phyloP scores from a whole-genome alignment of 2,113 vertebrate species.

The Corythoichthys haematopterus region DNA sequence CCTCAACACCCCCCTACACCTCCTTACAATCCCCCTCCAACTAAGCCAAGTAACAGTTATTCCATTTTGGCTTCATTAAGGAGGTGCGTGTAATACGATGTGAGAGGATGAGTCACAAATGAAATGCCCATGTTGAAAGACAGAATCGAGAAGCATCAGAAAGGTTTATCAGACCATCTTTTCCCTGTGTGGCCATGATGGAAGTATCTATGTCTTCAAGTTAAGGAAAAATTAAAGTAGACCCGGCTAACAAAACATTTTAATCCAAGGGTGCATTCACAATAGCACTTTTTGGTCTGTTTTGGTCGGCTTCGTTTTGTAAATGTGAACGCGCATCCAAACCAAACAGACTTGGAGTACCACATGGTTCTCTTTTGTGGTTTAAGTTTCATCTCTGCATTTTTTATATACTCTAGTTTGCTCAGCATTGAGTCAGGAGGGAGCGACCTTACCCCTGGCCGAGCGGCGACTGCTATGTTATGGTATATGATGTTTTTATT shows the following conservation, averaged over 20 bases:
- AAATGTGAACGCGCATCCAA: no score
- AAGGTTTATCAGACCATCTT: not conserved
- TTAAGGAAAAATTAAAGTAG: not conserved
- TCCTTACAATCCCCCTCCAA: not conserved
- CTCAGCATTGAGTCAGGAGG: no score
- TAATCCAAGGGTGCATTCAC: not conserved
- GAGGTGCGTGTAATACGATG: not conserved
- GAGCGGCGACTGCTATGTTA: no score
- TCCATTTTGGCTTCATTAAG: conserved; percentile 6
- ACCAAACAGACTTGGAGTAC: no score
- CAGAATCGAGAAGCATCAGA: not conserved
- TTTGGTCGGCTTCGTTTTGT: no score
- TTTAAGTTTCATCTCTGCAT: no score
- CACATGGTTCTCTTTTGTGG: no score
- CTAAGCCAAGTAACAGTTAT: not conserved
- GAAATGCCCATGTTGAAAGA: not conserved
- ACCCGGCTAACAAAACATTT: not conserved
- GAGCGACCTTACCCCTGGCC: no score
- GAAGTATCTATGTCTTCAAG: not conserved
- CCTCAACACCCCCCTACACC: not conserved
- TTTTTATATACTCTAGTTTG: no score
- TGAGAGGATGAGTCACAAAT: not conserved
- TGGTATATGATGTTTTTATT: no score
- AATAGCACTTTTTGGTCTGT: no score
- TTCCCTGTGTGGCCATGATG: not conserved